These are phyloP conservation scores for Argya squamiceps DNA, from an alignment of 2,797 vertebrate species.

Conservation along the genomic window DNA sequence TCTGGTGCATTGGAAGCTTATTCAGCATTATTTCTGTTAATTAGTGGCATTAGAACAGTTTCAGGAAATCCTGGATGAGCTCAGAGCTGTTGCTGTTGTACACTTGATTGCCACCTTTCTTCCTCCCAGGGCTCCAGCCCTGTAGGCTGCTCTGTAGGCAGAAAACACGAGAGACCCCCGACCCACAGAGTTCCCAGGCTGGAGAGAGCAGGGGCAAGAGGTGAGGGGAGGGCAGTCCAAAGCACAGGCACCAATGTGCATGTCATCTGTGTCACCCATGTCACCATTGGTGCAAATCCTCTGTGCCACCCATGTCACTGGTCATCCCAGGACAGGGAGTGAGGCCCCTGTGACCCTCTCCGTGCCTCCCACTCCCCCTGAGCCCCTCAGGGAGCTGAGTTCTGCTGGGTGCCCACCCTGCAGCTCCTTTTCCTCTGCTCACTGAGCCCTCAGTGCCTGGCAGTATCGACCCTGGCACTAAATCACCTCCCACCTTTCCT, in stretches of 20 bases:
- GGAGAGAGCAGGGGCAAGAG: background rate
- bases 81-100: background rate
- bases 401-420: background rate
- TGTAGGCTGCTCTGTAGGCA: background rate
- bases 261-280: background rate
- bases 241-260: accelerated
- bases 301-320: accelerated
- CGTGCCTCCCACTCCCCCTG: accelerated
- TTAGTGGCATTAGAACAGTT: conserved; percentile 7
- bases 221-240: background rate
- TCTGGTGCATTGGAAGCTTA: background rate
- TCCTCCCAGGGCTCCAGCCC: background rate
- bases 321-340: accelerated
- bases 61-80: background rate
- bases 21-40: conserved; percentile 37
- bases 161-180: accelerated
- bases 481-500: background rate
- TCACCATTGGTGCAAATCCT: too few species aligned
- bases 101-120: background rate
- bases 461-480: accelerated
- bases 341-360: accelerated
- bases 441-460: background rate
- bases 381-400: background rate
- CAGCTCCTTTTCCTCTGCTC: background rate
- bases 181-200: accelerated